Conservation (phyloP, 2,888 invertebrate species). For the Drepana falcataria region DNA sequence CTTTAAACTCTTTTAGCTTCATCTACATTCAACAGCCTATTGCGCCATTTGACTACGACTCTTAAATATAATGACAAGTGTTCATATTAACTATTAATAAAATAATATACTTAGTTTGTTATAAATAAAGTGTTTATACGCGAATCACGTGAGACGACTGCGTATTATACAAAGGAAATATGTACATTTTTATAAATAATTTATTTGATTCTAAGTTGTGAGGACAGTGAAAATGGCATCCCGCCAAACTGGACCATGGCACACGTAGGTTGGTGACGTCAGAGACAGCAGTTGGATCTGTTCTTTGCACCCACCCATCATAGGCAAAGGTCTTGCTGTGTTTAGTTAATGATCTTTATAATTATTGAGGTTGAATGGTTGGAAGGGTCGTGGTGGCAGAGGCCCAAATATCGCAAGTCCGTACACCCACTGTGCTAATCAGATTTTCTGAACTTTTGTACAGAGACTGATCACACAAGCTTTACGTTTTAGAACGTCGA, state of each 20-base stretch:
- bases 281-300: conserved; percentile 5
- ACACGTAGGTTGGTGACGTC: conserved; percentile 41
- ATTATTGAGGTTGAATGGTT: not conserved
- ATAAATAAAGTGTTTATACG: conserved; percentile 13
- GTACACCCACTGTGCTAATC: too few relatives aligned
- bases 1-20: too few relatives aligned
- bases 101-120: not conserved
- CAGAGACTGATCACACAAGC: too few relatives aligned
- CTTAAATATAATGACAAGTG: too few relatives aligned
- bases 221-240: conserved; percentile 67
- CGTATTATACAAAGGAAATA: conserved; percentile 68
- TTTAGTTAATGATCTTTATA: not conserved
- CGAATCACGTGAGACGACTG: conserved; percentile 43
- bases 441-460: too few relatives aligned
- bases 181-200: conserved; percentile 64
- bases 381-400: not conserved
- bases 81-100: too few relatives aligned
- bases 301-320: conserved; percentile 3
- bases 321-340: not conserved
- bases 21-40: too few relatives aligned
- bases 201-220: conserved; percentile 49
- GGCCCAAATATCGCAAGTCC: too few relatives aligned
- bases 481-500: too few relatives aligned
- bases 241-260: conserved; percentile 52
- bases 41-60: too few relatives aligned